Conservation (phyloP, 2,797 vertebrate species). For the Sebastes hopkinsi region DNA sequence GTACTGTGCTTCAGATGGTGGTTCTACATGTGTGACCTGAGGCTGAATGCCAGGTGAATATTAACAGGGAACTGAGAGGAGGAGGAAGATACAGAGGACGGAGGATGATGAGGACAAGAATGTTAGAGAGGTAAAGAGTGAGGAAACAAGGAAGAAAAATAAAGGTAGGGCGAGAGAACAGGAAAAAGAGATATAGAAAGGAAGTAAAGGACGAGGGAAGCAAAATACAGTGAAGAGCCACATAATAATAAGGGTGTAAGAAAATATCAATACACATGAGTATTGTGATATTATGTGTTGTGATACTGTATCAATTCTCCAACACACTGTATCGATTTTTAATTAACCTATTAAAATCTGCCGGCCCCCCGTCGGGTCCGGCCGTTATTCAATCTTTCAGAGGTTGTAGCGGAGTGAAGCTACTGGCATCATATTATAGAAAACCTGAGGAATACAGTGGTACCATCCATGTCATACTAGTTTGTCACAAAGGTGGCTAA, state of each 20-base stretch:
- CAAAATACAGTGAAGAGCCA: background rate
- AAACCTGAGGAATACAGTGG: no score
- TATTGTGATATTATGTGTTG: accelerated
- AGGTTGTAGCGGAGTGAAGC: no score
- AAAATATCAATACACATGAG: no score
- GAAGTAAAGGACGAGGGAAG: background rate
- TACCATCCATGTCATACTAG: no score
- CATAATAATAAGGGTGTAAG: no score
- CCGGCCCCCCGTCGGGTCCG: no score
- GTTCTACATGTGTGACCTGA: constrained; percentile 60
- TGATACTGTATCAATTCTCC: no score
- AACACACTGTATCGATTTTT: no score
- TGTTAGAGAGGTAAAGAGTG: background rate
- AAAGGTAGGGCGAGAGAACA: background rate
- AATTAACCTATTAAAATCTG: no score
- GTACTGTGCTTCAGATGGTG: constrained; percentile 41
- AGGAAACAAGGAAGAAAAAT: background rate
- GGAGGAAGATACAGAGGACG: constrained; percentile 23
- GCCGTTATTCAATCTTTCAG: no score
- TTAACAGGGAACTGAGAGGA: constrained; percentile 58
- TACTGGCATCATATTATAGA: no score
- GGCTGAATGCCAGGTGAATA: constrained; percentile 60
- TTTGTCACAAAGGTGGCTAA: no score
- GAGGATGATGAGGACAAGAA: constrained; percentile 24
- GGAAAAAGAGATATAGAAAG: background rate